Conservation (phyloP, 2,797 vertebrate genomes). For the Gouania willdenowi region DNA sequence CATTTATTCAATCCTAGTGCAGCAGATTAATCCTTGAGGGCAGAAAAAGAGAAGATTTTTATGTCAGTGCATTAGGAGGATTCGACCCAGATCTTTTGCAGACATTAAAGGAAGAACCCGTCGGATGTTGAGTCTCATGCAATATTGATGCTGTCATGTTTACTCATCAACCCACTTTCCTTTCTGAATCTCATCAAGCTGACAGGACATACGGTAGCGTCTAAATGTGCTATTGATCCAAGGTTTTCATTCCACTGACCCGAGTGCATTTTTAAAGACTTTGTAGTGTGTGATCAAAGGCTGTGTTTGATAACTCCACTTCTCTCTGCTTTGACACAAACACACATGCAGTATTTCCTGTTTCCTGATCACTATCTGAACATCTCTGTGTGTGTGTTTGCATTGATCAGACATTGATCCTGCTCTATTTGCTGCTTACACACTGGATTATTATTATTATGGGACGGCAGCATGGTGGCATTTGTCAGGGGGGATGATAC, state of each 20-base stretch:
- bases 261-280: constrained; percentile 39
- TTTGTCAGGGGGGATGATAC: constrained; percentile 30
- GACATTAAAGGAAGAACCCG: constrained; percentile 48
- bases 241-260: constrained; percentile 35
- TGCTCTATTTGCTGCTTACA: constrained; percentile 41
- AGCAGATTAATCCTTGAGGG: constrained; percentile 17
- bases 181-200: constrained; percentile 53
- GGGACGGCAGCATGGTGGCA: constrained; percentile 6
- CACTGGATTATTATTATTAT: constrained; percentile 31
- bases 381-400: constrained; percentile 5
- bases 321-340: neutral
- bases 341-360: no score
- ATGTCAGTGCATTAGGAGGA: constrained; percentile 35
- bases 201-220: constrained; percentile 39
- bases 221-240: constrained; percentile 46
- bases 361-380: no score
- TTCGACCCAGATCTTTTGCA: constrained; percentile 57
- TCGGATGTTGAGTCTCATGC: constrained; percentile 56
- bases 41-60: constrained; percentile 8
- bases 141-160: constrained; percentile 70
- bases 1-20: no score
- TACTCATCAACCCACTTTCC: constrained; percentile 65
- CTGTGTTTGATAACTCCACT: neutral
- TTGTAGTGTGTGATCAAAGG: constrained; percentile 38
- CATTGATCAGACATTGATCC: constrained; percentile 43